Base-by-base conservation (phyloP, 2,888 invertebrate species). In the Drosophila glabriapex region DNA sequence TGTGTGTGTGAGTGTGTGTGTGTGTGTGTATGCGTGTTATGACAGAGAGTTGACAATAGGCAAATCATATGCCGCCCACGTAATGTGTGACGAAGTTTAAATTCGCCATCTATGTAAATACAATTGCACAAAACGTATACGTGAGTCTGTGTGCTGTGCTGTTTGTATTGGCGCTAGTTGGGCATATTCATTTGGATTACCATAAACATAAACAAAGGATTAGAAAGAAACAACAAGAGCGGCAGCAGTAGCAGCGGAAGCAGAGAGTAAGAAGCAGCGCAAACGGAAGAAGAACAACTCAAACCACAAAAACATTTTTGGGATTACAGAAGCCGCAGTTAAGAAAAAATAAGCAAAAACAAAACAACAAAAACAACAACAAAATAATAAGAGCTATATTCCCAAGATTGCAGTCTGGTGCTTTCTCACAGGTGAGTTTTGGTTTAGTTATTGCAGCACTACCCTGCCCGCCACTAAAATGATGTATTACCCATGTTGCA, bases 21-120 rank as follows among this genome's bases (percentile, higher is more conserved):
- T 62, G 55, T 61, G 67, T 46, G n/a, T 62, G 55, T 61, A 64
- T 46, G 53, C 37, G 56, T 65, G 73, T 71, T 78, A 64, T 68
- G 74, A 77, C 73, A 82, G 78, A 69, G 88, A 70, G 68, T 80
- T 88, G 88, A 85, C 88, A 85, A 88, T 88, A 85, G 85, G 85
- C 79, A 80, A 75, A 87, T 87, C 85, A 80, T 76, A 82, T 83
- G 90, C 90, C 86, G 83, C 86, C 85, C 88, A 87, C 90, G 88
- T 82, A 89, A 90, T 87, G 91, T 90, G 87, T 90, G 91, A 85
- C 91, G 91, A 89, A 89, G 89, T 90, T 87, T 86, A 90, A 87
- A 87, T 90, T 84, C 82, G 65, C 80, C 83, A 80, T 82, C 77
- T 81, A 85, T 89, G 90, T 83, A 85, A 85, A 87, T 85, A 80